Base-by-base conservation (phyloP, 2,888 invertebrate species). In the Drosophila melanocephala region DNA sequence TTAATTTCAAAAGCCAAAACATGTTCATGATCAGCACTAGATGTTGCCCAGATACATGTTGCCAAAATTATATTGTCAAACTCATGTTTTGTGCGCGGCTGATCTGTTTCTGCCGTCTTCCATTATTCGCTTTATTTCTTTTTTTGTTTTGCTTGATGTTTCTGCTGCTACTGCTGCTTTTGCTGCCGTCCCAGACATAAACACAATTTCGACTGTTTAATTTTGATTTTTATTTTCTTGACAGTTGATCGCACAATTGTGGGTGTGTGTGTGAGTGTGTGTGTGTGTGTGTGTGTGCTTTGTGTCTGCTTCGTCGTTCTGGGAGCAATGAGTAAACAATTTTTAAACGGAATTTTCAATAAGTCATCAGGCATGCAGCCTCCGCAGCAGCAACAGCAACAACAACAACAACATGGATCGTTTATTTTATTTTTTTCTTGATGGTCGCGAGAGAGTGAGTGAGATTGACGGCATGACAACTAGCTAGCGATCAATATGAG, bases 291-390 rank as follows among this genome's bases (percentile, higher is more conserved):
- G 64, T 62, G 71, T 35, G 66, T 55, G 10, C 51, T 61, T 51
- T 47, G 72, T 60, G 71, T 78, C 86, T 85, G 90, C 56, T 71
- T 61, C 66, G 58, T 72, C 77, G 87, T 58, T 89, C 75, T 88
- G 72, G 57, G 61, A 66, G 79, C 86, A 91, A 82, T 91, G 91
- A 92, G 88, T 91, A 92, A 91, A 88, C 85, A 84, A 79, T 72
- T 87, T 91, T 91, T 91, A 84, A 82, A 84, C 73, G 81, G 87
- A 91, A 91, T 89, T 90, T 87, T 83, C 79, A 89, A 83, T 91
- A 90, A 91, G 89, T 92, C 91, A 91, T 91, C 91, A 77, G 72
- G 42, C 79, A 84, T 16, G 16, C 81, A 72, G 75, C 68, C 72
- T 64, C 67, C 71, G 51, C 67, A 59, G 58, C 56, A 42, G 50